Percentiles rank a stretch among this genome's conserved stretches.
Conservation (phyloP, 2,113 vertebrate species). For the Pomatostomus ruficeps region DNA sequence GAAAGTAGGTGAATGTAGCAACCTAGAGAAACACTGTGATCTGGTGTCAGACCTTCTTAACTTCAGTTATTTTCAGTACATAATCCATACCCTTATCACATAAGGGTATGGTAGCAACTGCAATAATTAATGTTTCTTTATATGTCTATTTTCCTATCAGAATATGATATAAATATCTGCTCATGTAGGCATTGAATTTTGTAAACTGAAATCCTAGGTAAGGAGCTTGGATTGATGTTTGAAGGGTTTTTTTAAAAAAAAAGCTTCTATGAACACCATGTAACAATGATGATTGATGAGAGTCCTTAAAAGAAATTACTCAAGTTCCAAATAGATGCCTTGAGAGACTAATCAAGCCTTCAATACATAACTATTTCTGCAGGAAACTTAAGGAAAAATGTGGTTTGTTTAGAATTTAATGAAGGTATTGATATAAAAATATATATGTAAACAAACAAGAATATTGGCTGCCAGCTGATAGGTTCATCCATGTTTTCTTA, state of each 20-base stretch:
- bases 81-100: not conserved
- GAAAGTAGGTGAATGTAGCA: not conserved
- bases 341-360: not conserved
- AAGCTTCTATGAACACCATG: not conserved
- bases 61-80: not conserved
- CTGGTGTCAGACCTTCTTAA: not conserved
- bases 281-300: not conserved
- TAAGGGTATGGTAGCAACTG: not conserved
- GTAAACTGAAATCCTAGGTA: not conserved
- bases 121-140: not conserved
- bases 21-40: not conserved
- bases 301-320: not conserved
- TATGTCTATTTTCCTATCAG: not conserved
- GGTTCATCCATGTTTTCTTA: not conserved
- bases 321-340: not conserved
- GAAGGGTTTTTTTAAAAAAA: not conserved
- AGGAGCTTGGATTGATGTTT: not conserved
- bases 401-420: not conserved
- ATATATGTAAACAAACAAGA: not conserved
- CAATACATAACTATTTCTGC: not conserved
- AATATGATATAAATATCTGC: not conserved
- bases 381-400: not conserved
- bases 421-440: not conserved
- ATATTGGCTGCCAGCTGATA: not conserved
- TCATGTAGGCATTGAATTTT: not conserved